A percentile compares a stretch with the other conserved stretches of the same genome.
Evolutionary conservation across 2,113 vertebrate genomes (phyloP).

Genomic region (Zapus hudsonius): DNA sequence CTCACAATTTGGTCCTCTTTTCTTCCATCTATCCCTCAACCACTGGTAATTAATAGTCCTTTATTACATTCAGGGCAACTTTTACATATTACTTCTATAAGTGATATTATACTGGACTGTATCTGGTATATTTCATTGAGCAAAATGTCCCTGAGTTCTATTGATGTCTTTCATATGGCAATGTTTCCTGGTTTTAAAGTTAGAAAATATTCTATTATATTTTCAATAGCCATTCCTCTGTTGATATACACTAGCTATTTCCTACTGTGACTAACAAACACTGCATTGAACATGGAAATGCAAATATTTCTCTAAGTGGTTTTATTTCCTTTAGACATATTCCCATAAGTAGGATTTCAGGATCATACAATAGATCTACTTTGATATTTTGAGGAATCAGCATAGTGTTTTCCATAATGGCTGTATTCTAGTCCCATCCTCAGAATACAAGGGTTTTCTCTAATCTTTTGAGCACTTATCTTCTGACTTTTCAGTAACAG

Average conservation of each 20-base stretch:
- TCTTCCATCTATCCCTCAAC: neutral
- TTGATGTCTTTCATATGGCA: neutral
- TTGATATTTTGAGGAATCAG: neutral
- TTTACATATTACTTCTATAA: neutral
- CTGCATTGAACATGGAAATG: neutral
- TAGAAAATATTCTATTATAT: neutral
- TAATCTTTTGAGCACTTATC: neutral
- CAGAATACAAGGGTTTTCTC: neutral
- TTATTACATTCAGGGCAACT: neutral
- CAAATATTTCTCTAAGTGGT: neutral
- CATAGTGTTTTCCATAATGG: neutral
- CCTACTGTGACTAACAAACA: neutral
- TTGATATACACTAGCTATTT: neutral
- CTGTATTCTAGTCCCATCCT: neutral
- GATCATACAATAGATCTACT: neutral
- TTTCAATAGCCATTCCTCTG: neutral
- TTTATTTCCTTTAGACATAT: neutral
- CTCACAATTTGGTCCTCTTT: accelerated
- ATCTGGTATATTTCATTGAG: neutral
- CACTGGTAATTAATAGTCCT: neutral
- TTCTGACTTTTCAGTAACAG: neutral
- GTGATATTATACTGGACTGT: neutral
- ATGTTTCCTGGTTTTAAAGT: neutral
- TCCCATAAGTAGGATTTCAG: neutral
- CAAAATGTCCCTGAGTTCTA: neutral